Evolutionary conservation across 2,888 invertebrate genomes (phyloP), one percentile per base, ranked within the genome.

Genomic region (Synergus itoensis): DNA sequence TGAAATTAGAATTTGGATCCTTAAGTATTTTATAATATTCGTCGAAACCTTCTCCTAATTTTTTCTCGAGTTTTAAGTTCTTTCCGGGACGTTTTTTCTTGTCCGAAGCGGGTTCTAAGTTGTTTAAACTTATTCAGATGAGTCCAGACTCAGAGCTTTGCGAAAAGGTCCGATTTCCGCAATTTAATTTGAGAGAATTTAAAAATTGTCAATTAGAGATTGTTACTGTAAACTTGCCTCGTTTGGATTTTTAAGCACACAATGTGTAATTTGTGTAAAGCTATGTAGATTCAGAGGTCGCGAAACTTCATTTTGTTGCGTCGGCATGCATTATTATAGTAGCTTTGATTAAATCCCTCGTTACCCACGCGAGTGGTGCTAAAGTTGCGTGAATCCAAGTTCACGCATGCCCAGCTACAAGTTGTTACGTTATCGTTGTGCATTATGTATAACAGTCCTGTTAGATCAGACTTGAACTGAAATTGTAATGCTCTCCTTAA

Each of bases 321-420:
- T 67, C 21, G 41, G 18, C 21, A 8, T 48, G 48, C 48, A 36
- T 48, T n/a, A 48, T 7, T n/a, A 48, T 7, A 48, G 4, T 12
- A 14, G 48, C 4, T 69, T 48, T 48, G 28, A 48, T 69, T 69
- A 5, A 65, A 65, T 53, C 48, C 43, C 79, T 79, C 73, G 76
- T 79, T 73, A 78, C 43, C 41, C 77, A 81, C 43, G 60, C 77
- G 79, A 81, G 77, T 64, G 75, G 77, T 48, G 76, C 76, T 78
- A 79, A 81, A 76, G 64, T 65, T 78, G 79, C 79, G 79, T 79
- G 77, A 81, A 79, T 77, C 69, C 77, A 81, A 77, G 73, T 79
- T 76, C 81, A 79, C 78, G 79, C 48, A 69, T 75, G 76, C 77
- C 67, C 62, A 75, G 80, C 77, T 78, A 64, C 79, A 76, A 77